Evolutionary conservation across 2,113 vertebrate species (phyloP).

Genomic region (Montifringilla adamsi): DNA sequence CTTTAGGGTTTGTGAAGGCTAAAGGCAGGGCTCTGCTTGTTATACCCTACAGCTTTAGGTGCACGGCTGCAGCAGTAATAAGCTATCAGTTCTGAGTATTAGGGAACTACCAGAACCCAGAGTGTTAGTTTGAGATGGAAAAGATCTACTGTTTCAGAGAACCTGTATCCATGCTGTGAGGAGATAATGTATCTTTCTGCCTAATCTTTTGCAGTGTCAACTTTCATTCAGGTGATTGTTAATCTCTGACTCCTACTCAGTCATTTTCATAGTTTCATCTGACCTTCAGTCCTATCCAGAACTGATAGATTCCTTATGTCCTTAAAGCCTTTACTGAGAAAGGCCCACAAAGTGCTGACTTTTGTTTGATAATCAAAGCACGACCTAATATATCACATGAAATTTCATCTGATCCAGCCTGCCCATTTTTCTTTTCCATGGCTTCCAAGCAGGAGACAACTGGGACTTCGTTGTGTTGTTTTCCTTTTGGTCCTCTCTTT

Average conservation of each 20-base stretch:
- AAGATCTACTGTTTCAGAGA: neutral
- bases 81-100: neutral
- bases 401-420: neutral
- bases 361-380: neutral
- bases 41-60: neutral
- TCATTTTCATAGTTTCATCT: conserved; percentile 1
- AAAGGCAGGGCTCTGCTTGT: neutral
- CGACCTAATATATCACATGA: fast-evolving
- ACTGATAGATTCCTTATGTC: neutral
- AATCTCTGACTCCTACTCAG: neutral
- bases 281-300: neutral
- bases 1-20: neutral
- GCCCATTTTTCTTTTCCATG: neutral
- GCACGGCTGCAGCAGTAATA: neutral
- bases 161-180: neutral
- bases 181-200: conserved; percentile 11
- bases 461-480: neutral
- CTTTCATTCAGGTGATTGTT: conserved; percentile 29
- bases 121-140: conserved; percentile 2
- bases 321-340: neutral
- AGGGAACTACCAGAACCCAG: neutral
- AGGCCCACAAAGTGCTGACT: neutral
- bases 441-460: neutral
- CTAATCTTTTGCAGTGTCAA: conserved; percentile 30
- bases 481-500: neutral